Evolutionary conservation across 2,797 vertebrate genomes (phyloP).

Genomic region (Etheostoma nigrum): DNA sequence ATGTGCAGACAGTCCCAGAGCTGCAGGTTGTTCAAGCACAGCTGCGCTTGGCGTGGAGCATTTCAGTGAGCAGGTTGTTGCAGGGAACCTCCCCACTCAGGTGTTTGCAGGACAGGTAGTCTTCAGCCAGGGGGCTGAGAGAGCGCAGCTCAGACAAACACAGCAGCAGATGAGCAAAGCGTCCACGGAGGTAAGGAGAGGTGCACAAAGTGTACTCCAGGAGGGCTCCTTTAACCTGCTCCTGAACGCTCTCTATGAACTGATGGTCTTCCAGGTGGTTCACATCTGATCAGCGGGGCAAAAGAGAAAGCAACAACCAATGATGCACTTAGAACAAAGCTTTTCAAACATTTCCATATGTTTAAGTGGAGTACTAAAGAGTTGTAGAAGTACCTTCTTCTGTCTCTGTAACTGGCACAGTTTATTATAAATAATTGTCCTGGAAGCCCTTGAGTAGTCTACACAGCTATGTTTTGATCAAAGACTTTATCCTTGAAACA

Average conservation of each 20-base stretch:
- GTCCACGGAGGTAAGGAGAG: constrained; percentile 87
- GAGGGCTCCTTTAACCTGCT: constrained; percentile 89
- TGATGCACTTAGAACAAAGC: not conserved
- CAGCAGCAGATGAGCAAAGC: constrained; percentile 90
- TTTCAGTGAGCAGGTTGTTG: constrained; percentile 95
- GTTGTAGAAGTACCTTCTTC: not conserved
- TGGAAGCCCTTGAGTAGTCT: not conserved
- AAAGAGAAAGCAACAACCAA: not conserved
- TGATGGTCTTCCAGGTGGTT: constrained; percentile 90
- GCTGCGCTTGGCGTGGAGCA: constrained; percentile 92
- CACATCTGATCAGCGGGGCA: constrained; percentile 82
- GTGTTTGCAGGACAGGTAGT: constrained; percentile 93
- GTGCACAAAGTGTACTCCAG: constrained; percentile 90
- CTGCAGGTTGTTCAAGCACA: constrained; percentile 53
- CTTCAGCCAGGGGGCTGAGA: constrained; percentile 90
- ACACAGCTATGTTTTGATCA: not conserved
- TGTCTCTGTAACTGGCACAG: not conserved
- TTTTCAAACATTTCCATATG: not conserved
- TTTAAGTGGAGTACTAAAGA: not conserved
- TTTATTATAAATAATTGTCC: not conserved
- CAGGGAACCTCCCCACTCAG: constrained; percentile 91
- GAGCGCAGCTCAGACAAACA: constrained; percentile 89
- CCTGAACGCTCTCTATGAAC: constrained; percentile 89
- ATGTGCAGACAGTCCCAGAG: not conserved
- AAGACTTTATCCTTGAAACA: not conserved